These are phyloP conservation scores for Ochotona princeps DNA, from an alignment of 2,113 vertebrate genomes.

Conservation along the genomic window DNA sequence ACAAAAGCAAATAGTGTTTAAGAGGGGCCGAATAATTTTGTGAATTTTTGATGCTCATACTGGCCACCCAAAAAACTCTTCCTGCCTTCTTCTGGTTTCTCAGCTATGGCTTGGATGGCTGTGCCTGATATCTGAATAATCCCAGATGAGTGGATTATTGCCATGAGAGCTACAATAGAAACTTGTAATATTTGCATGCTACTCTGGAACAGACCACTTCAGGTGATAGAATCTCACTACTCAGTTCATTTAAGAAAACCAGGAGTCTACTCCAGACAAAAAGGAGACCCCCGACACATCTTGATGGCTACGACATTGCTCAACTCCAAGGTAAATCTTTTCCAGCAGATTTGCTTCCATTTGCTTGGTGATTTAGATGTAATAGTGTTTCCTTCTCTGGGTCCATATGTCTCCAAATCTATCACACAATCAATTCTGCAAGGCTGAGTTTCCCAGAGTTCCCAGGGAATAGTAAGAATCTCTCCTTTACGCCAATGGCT, in stretches of 20 bases:
- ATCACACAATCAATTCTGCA: neutral
- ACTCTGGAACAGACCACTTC: slow-evolving; percentile 18
- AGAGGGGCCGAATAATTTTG: neutral
- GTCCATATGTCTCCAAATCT: neutral
- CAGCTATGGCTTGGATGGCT: neutral
- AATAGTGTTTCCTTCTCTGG: neutral
- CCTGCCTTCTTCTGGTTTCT: neutral
- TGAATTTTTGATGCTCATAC: neutral
- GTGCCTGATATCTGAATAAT: neutral
- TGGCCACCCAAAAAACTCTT: neutral
- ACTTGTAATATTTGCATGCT: slow-evolving; percentile 26
- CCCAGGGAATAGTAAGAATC: neutral
- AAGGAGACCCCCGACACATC: neutral
- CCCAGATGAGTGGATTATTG: neutral
- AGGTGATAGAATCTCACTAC: neutral
- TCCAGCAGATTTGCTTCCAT: neutral
- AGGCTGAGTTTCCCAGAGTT: neutral
- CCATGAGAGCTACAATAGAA: neutral
- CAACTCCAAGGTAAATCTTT: neutral
- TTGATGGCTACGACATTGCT: neutral
- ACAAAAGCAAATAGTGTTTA: neutral
- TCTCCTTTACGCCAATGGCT: neutral
- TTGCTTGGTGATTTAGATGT: neutral
- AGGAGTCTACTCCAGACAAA: neutral
- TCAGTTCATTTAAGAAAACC: neutral